phyloP scores from a whole-genome alignment of 2,888 invertebrate species.

The Drosophila parthenogenetica region DNA sequence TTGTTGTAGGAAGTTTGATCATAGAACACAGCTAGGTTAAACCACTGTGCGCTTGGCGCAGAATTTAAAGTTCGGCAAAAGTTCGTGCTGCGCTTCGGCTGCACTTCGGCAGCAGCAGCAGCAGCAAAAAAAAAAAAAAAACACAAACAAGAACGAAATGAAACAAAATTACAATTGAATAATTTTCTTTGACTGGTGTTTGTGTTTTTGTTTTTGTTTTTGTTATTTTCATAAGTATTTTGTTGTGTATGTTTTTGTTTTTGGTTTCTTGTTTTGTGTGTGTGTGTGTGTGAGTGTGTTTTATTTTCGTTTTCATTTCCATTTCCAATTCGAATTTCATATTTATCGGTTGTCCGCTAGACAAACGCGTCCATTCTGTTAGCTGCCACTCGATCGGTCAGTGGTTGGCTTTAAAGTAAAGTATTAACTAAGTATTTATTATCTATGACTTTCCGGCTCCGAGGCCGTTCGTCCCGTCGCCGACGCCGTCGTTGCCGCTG shows the following conservation, averaged over 20 bases:
- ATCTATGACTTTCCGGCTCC: conserved; percentile 17
- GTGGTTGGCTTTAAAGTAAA: conserved; percentile 6
- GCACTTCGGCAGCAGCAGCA: conserved; percentile 40
- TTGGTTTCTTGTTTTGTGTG: background rate
- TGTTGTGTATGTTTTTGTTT: conserved; percentile 6
- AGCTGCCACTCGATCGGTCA: conserved; percentile 62
- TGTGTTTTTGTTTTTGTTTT: conserved; percentile 29
- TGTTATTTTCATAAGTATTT: background rate
- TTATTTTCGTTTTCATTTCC: conserved; percentile 41
- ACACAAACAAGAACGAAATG: conserved; percentile 7
- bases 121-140: conserved; percentile 13
- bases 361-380: conserved; percentile 78
- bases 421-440: conserved; percentile 13
- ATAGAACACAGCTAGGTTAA: background rate
- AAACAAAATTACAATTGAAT: conserved; percentile 56
- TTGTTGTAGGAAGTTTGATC: too few species aligned
- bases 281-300: background rate
- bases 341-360: conserved; percentile 78
- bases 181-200: conserved; percentile 56
- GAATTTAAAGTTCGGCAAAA: conserved; percentile 55
- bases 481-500: background rate
- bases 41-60: conserved; percentile 23
- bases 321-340: conserved; percentile 73
- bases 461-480: conserved; percentile 21
- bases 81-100: conserved; percentile 51